Evolutionary conservation across 2,113 vertebrate species (phyloP).

Genomic region (Heliornis fulica): DNA sequence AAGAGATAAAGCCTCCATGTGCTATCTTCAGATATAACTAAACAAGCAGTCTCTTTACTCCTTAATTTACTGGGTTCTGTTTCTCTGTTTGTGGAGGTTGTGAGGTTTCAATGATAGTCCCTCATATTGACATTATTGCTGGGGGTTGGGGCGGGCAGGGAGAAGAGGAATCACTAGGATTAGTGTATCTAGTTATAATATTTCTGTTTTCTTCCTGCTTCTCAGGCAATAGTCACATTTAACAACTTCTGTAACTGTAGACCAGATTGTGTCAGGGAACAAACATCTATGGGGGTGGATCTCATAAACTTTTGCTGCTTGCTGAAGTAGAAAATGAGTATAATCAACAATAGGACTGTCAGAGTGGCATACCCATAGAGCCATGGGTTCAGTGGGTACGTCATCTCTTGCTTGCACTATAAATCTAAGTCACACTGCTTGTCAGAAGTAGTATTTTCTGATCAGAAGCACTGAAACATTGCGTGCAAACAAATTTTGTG

Average conservation of each 20-base stretch:
- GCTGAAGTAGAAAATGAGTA: constrained; percentile 13
- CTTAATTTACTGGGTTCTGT: neutral
- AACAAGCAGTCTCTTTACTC: neutral
- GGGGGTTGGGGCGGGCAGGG: too few relatives aligned
- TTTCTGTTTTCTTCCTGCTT: constrained; percentile 22
- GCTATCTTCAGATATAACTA: neutral
- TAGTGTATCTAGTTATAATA: neutral
- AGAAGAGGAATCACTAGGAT: neutral
- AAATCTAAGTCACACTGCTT: neutral
- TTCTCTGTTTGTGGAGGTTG: neutral
- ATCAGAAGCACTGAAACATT: neutral
- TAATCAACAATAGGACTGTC: constrained; percentile 3
- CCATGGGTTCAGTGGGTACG: neutral
- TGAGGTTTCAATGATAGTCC: neutral
- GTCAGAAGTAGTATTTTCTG: neutral
- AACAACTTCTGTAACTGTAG: constrained; percentile 47
- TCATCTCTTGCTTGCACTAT: neutral
- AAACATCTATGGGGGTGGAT: constrained; percentile 29
- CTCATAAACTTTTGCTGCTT: constrained; percentile 43
- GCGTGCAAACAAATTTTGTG: neutral
- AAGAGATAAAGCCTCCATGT: neutral
- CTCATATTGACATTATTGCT: neutral
- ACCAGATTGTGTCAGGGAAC: constrained; percentile 32
- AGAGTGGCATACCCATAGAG: neutral
- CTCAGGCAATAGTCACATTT: constrained; percentile 52